Evolutionary conservation across 2,797 vertebrate species (phyloP).

Genomic region (Denticeps clupeoides): DNA sequence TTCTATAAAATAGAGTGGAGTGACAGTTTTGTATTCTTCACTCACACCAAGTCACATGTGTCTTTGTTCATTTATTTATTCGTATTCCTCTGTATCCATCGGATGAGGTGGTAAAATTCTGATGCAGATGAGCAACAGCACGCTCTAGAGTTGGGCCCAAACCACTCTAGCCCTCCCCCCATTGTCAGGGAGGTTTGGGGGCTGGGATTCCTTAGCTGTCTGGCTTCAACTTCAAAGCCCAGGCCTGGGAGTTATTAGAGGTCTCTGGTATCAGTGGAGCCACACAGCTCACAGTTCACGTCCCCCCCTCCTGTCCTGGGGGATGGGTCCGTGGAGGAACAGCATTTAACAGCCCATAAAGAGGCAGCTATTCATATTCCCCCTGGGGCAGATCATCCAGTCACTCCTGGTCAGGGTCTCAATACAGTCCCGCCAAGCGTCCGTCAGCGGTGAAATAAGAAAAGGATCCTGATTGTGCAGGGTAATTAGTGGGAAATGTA

Average conservation of each 20-base stretch:
- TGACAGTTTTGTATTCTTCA: too few relatives aligned
- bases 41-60: too few relatives aligned
- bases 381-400: too few relatives aligned
- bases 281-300: constrained; percentile 46
- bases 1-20: too few relatives aligned
- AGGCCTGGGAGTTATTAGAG: constrained; percentile 61
- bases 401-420: too few relatives aligned
- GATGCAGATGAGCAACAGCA: constrained; percentile 37
- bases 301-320: constrained; percentile 32
- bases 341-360: too few relatives aligned
- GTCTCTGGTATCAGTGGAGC: constrained; percentile 63
- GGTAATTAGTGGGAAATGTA: background rate
- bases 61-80: too few relatives aligned
- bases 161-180: constrained; percentile 33
- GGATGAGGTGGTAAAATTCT: constrained; percentile 24
- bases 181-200: constrained; percentile 45
- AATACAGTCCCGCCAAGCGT: too few relatives aligned
- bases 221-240: constrained; percentile 64
- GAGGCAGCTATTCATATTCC: too few relatives aligned
- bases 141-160: constrained; percentile 31
- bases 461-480: background rate
- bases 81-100: background rate
- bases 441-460: too few relatives aligned
- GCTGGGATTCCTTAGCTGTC: constrained; percentile 64
- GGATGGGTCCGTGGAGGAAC: constrained; percentile 33